Percentiles rank a stretch among this genome's conserved stretches.
Evolutionary conservation across 2,888 invertebrate genomes (phyloP).

Genomic region (Drosophila cyrtoloma): DNA sequence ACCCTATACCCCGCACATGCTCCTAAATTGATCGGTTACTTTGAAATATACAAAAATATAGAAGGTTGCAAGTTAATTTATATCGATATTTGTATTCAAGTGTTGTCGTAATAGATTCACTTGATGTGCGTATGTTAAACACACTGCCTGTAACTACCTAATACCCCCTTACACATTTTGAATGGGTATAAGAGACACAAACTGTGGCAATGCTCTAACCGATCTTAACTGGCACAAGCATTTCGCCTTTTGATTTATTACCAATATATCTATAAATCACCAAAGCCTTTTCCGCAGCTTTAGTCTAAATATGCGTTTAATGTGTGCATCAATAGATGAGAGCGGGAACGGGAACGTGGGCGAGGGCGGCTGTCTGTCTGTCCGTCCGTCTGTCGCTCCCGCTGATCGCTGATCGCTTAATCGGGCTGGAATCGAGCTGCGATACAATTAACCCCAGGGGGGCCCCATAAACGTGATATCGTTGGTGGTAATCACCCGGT

Average conservation of each 20-base stretch:
- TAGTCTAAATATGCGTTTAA: constrained; percentile 62
- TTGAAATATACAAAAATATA: neutral
- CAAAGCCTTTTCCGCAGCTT: constrained; percentile 30
- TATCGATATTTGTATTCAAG: neutral
- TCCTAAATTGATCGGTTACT: neutral
- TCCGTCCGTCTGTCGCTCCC: constrained; percentile 54
- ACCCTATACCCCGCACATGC: neutral
- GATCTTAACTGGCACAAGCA: constrained; percentile 24
- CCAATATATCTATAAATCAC: constrained; percentile 46
- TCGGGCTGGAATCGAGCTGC: constrained; percentile 61
- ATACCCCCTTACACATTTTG: neutral
- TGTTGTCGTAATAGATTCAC: neutral
- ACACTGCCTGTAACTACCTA: neutral
- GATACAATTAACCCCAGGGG: constrained; percentile 81
- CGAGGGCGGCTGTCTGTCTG: constrained; percentile 22
- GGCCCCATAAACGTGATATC: constrained; percentile 64
- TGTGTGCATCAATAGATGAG: constrained; percentile 33
- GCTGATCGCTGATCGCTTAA: constrained; percentile 79
- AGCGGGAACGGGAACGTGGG: neutral
- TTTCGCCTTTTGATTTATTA: constrained; percentile 48
- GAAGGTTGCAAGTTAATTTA: neutral
- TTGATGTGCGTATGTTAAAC: neutral
- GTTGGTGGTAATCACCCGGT: constrained; percentile 57
- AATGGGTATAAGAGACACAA: neutral
- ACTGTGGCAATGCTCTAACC: constrained; percentile 6